Evolutionary conservation across 2,888 invertebrate genomes (phyloP).

Genomic region (Yponomeuta cagnagella): DNA sequence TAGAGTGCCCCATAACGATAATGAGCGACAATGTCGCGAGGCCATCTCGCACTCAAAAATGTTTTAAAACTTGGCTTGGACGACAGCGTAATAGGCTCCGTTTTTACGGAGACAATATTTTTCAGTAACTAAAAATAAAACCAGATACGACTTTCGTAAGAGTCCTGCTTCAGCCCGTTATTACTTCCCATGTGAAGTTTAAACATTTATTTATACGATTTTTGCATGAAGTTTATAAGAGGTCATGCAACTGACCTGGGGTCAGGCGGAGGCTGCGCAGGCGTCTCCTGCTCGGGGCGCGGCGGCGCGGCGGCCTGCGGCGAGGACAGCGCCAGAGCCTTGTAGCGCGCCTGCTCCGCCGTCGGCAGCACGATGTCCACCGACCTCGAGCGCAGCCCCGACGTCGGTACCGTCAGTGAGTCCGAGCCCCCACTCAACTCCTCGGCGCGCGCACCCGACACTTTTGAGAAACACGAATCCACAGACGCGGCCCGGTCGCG

Average conservation of each 20-base stretch:
- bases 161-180: no score
- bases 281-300: conserved; percentile 34
- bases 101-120: not conserved
- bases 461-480: conserved; percentile 89
- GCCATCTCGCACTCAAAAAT: not conserved
- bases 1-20: not conserved
- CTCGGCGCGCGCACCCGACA: conserved; percentile 82
- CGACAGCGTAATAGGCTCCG: not conserved
- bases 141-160: no score
- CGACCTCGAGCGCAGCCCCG: conserved; percentile 85
- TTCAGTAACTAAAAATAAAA: no score
- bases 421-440: conserved; percentile 79
- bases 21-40: not conserved
- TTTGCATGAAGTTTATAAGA: conserved; percentile 17
- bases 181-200: not conserved
- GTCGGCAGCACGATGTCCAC: conserved; percentile 93
- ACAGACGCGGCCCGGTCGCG: conserved; percentile 92
- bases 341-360: conserved; percentile 88
- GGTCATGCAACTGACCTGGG: conserved; percentile 36
- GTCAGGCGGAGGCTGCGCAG: conserved; percentile 35
- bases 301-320: conserved; percentile 40
- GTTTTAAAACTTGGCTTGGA: conserved; percentile 19
- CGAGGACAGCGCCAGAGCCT: conserved; percentile 84
- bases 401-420: conserved; percentile 82
- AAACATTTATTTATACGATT: not conserved